phyloP scores from a whole-genome alignment of 2,113 vertebrate species.

The Butorides virescens region DNA sequence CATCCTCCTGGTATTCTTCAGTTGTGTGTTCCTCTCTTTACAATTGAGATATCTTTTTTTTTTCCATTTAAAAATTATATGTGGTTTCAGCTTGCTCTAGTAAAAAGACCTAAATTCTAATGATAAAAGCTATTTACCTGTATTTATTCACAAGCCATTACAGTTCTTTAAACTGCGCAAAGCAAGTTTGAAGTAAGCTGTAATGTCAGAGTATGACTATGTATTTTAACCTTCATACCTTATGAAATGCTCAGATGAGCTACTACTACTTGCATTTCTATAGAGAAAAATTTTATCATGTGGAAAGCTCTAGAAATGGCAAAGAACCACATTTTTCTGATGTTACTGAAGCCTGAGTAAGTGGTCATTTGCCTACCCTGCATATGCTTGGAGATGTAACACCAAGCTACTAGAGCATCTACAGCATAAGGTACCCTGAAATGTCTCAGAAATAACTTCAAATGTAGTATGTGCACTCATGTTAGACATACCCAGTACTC shows the following conservation, averaged over 20 bases:
- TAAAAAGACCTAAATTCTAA: neutral
- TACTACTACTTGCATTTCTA: neutral
- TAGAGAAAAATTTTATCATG: neutral
- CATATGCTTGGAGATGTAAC: neutral
- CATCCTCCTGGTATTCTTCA: constrained; percentile 36
- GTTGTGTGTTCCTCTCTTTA: constrained; percentile 18
- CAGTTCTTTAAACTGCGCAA: neutral
- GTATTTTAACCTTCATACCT: neutral
- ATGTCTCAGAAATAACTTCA: neutral
- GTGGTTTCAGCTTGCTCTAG: neutral
- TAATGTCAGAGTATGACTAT: neutral
- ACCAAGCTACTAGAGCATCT: neutral
- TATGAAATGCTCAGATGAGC: neutral
- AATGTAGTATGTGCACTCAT: neutral
- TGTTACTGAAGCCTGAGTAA: neutral
- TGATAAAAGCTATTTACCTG: neutral
- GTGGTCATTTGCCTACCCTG: neutral
- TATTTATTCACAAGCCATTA: neutral
- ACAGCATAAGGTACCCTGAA: neutral
- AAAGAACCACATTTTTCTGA: neutral
- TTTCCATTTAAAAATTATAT: neutral
- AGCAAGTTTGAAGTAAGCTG: neutral
- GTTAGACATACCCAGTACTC: neutral
- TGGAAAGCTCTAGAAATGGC: neutral
- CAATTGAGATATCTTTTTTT: neutral